Evolutionary conservation across 2,888 invertebrate genomes (phyloP).

Genomic region (Onchidella celtica): DNA sequence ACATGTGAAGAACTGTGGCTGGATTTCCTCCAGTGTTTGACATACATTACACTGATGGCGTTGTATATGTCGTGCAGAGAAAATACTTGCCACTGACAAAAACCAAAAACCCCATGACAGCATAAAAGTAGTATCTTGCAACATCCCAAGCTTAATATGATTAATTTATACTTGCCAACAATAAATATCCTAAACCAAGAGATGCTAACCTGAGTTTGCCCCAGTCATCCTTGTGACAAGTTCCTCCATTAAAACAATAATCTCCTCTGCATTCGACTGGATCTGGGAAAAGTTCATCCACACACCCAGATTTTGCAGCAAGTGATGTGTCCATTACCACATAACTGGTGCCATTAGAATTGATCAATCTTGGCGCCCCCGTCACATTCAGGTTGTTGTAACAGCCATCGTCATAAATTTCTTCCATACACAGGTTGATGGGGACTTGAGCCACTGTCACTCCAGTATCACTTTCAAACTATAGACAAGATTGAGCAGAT

Average conservation of each 20-base stretch:
- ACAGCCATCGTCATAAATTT: conserved; percentile 87
- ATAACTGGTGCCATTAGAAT: conserved; percentile 97
- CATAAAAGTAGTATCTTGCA: too few species aligned
- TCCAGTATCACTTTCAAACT: conserved; percentile 94
- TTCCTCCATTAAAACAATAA: conserved; percentile 95
- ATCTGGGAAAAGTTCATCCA: conserved; percentile 86
- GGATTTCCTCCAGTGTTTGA: too few species aligned
- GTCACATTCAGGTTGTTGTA: conserved; percentile 90
- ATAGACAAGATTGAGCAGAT: conserved; percentile 49
- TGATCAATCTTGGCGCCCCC: conserved; percentile 86
- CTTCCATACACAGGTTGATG: conserved; percentile 84
- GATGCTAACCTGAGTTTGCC: conserved; percentile 66
- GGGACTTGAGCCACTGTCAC: conserved; percentile 98
- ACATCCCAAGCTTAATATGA: too few species aligned
- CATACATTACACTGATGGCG: too few species aligned
- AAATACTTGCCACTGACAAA: too few species aligned
- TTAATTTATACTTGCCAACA: too few species aligned
- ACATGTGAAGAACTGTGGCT: too few species aligned
- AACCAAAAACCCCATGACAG: too few species aligned
- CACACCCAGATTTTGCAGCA: conserved; percentile 86
- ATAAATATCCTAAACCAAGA: too few species aligned
- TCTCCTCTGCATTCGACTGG: conserved; percentile 88
- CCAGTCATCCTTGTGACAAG: conserved; percentile 85
- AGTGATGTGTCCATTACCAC: conserved; percentile 97
- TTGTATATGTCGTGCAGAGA: too few species aligned